A percentile compares a stretch with the other conserved stretches of the same genome.
These are phyloP conservation scores for Hemaris fuciformis DNA, from an alignment of 2,888 invertebrate genomes.

Conservation along the genomic window DNA sequence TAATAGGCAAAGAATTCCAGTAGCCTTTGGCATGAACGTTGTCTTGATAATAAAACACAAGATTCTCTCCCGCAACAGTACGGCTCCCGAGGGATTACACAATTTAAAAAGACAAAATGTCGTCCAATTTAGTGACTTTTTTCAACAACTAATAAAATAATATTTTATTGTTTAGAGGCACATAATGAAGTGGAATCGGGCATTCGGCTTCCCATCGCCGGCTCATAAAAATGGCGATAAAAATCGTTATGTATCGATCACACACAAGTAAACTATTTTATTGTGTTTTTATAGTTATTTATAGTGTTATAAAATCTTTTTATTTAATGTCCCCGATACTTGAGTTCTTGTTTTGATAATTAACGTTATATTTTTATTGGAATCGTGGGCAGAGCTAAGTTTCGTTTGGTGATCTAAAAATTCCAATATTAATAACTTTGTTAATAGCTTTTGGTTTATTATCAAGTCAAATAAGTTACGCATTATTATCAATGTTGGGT, in stretches of 20 bases:
- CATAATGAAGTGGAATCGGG: constrained; percentile 76
- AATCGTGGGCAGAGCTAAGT: constrained; percentile 23
- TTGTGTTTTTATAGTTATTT: constrained; percentile 79
- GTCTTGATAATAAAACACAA: background rate
- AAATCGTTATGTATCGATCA: constrained; percentile 70
- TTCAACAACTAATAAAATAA: constrained; percentile 50
- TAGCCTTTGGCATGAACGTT: background rate
- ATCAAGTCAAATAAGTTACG: background rate
- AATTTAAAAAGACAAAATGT: constrained; percentile 4
- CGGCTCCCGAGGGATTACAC: background rate
- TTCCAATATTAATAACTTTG: constrained; percentile 8
- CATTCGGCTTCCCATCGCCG: constrained; percentile 67
- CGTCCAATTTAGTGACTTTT: constrained; percentile 1
- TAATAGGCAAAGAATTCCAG: background rate
- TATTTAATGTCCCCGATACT: constrained; percentile 70
- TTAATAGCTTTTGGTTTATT: background rate
- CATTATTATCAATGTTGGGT: background rate
- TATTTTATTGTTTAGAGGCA: constrained; percentile 69
- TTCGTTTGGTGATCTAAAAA: constrained; percentile 2
- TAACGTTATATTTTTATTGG: constrained; percentile 33
- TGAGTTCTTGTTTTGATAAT: constrained; percentile 34
- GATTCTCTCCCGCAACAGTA: background rate
- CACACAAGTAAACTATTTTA: constrained; percentile 74
- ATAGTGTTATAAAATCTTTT: constrained; percentile 72
- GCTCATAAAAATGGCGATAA: constrained; percentile 72